Evolutionary conservation across 2,797 vertebrate genomes (phyloP), one percentile per base, ranked within the genome.

Genomic region (Choloepus didactylus): DNA sequence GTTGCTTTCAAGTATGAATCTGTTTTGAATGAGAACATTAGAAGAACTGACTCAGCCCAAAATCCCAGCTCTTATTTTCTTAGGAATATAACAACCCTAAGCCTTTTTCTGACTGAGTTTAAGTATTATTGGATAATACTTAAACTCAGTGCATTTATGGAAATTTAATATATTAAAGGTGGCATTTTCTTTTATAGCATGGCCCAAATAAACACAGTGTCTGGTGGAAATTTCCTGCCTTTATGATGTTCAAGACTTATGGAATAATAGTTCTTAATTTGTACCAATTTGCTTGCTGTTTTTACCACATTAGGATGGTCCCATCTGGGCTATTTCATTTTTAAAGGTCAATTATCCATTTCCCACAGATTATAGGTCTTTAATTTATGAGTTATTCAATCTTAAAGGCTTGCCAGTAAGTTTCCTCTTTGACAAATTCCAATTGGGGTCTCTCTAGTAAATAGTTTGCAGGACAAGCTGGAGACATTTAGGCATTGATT

Each of bases 31-130:
- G 19, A 88, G 62, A 85, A 49, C 15, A 46, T 41, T 60, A 60
- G 29, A 76, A 77, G 49, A 72, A 82, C 15, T 6, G 27, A 66
- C 35, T 89, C 70, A 51, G 62, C 51, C 41, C 27, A 91, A 84
- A 90, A 94, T 81, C 59, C 16, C 80, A 3, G 9, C 31, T 77
- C 18, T 44, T 66, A 23, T 46, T 94, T 91, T 90, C 59, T 89
- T 83, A 69, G 41, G 56, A 62, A 38, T 86, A 8, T 49, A 59
- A 31, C 16, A 72, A 81, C 38, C 18, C 9, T 14, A 56, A 56
- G 1, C 18, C 9, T 69, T 59, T 66, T 89, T 69, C 38, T 69
- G 56, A n/a, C 16, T 59, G 88, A 54, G 29, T 38, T 6, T 44
- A n/a, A 56, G 49, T 35, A 35, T 35, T 35, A 35, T 35, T 35